Evolutionary conservation across 2,888 invertebrate genomes (phyloP).

Genomic region (Zootermopsis nevadensis): DNA sequence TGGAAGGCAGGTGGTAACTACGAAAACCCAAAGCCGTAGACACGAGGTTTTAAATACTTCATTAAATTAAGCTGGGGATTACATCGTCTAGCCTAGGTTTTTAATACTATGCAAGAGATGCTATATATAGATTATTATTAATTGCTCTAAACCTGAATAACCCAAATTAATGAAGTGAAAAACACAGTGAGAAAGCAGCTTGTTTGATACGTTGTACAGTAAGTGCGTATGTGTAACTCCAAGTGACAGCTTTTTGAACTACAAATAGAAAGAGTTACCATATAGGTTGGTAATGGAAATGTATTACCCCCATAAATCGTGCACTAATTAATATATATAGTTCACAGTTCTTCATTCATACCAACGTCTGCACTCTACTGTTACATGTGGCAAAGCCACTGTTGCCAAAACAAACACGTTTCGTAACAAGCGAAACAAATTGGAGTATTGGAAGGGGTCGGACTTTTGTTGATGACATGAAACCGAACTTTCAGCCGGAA

Average conservation of each 20-base stretch:
- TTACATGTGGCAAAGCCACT: too few species aligned
- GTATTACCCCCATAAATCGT: background rate
- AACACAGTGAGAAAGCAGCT: background rate
- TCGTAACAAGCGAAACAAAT: too few species aligned
- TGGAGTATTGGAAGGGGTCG: too few species aligned
- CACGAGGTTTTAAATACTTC: too few species aligned
- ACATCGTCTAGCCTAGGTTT: background rate
- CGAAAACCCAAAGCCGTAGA: too few species aligned
- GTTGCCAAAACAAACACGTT: too few species aligned
- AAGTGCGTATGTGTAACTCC: too few species aligned
- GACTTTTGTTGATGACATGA: too few species aligned
- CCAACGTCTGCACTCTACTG: too few species aligned
- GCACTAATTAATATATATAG: background rate
- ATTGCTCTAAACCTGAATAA: slow-evolving; percentile 31
- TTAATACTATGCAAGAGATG: background rate
- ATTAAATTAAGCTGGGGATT: too few species aligned
- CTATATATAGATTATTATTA: slow-evolving; percentile 27
- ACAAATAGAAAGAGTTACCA: background rate
- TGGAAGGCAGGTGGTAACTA: background rate
- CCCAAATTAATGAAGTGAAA: slow-evolving; percentile 36
- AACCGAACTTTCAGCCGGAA: too few species aligned
- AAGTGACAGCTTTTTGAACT: slow-evolving; percentile 2
- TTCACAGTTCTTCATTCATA: background rate
- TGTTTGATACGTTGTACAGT: background rate
- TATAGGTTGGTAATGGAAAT: background rate